Base-by-base conservation (phyloP, 1,140 invertebrate genomes). In the Caenorhabditis latens region DNA sequence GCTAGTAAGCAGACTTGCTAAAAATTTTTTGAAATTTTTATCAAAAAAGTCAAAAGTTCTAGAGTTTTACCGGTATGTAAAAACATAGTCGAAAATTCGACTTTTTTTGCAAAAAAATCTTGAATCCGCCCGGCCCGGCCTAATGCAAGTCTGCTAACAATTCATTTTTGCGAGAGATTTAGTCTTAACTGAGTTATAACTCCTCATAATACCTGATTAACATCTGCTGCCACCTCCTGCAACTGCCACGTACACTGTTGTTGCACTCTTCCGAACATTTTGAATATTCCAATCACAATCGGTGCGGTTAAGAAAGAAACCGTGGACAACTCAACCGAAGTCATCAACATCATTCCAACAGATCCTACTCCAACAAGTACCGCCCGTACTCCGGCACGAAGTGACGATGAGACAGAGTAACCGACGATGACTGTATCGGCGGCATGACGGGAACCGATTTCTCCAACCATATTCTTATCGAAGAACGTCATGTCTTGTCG, bases 181-280 rank as follows among this genome's bases (percentile, higher is more conserved):
- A n/a, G n/a, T n/a, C n/a, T n/a, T n/a, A n/a, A n/a, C n/a, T n/a
- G n/a, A n/a, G n/a, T n/a, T n/a, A n/a, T n/a, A n/a, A n/a, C n/a
- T n/a, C n/a, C n/a, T n/a, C n/a, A n/a, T n/a, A n/a, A n/a, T 58
- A 71, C 65, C 65, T 71, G 71, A 50, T 79, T 79, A 50, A 79
- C 71, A 79, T 79, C 71, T 50, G 71, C 71, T 24, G 71, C 71
- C n/a, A 79, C 71, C n/a, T 79, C 71, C 19, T 79, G 71, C n/a
- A 79, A 79, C n/a, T 79, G 71, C 71, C 71, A 79, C 21, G 71
- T 79, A 42, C 71, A 79, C n/a, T 79, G 71, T 79, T 79, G 71
- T n/a, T 79, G 71, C 16, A 79, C 71, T 24, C 21, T 79, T 24
- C 71, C 71, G n/a, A 79, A 79, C 71, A 79, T 79, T 79, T 79